Percentiles rank a stretch among this genome's conserved stretches.
Conservation (phyloP, 2,888 invertebrate genomes). For the Choreutis nemorana region DNA sequence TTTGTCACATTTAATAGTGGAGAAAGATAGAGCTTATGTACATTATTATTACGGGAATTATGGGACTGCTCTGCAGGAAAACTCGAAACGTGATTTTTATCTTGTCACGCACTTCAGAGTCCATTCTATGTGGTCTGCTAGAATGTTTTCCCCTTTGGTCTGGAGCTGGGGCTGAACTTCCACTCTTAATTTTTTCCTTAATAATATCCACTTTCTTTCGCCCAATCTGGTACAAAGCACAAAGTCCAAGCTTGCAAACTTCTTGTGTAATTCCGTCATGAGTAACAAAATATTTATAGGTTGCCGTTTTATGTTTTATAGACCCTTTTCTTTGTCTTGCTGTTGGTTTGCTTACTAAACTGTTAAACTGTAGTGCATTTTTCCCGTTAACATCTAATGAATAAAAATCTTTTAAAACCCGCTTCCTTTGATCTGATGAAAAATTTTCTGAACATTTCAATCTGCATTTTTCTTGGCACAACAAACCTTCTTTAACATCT, state of each 20-base stretch:
- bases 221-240: conserved; percentile 5
- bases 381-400: conserved; percentile 8
- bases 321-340: too few species aligned
- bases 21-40: conserved; percentile 15
- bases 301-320: conserved; percentile 9
- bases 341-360: conserved; percentile 7
- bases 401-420: conserved; percentile 8
- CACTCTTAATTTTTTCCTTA: conserved; percentile 3
- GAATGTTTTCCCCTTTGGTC: neutral
- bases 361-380: conserved; percentile 8
- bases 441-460: conserved; percentile 8
- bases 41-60: conserved; percentile 16
- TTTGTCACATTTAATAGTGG: conserved; percentile 15
- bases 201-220: conserved; percentile 2
- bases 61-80: conserved; percentile 13
- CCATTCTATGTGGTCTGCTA: conserved; percentile 7
- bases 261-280: conserved; percentile 5
- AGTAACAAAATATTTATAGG: conserved; percentile 10
- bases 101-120: conserved; percentile 2
- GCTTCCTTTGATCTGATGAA: conserved; percentile 6
- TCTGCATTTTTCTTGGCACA: conserved; percentile 9
- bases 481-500: conserved; percentile 8
- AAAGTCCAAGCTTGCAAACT: conserved; percentile 9
- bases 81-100: conserved; percentile 5
- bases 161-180: too few species aligned